Percentiles rank a stretch among this genome's conserved stretches.
These are phyloP conservation scores for Sebastes diaconus DNA, from an alignment of 2,797 vertebrate species.

Conservation along the genomic window DNA sequence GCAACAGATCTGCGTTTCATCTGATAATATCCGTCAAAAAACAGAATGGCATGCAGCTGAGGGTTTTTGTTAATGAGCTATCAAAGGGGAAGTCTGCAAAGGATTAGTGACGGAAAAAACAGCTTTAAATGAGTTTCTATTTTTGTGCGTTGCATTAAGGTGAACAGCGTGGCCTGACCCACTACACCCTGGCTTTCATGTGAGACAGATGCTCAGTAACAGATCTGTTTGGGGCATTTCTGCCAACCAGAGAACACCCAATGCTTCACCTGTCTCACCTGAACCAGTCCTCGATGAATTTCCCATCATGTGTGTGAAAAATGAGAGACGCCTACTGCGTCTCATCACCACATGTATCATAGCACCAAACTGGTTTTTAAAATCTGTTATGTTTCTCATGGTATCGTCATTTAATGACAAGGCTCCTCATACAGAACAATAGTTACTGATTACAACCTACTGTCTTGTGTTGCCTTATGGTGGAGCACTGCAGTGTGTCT, in stretches of 20 bases:
- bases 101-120: slow-evolving; percentile 47
- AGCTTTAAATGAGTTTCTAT: slow-evolving; percentile 66
- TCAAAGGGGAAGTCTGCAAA: slow-evolving; percentile 48
- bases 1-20: slow-evolving; percentile 7
- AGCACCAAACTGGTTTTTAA: neutral
- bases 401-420: neutral
- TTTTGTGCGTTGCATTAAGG: slow-evolving; percentile 54
- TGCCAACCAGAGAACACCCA: neutral
- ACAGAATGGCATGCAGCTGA: slow-evolving; percentile 3
- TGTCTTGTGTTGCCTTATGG: neutral
- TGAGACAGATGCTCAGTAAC: slow-evolving; percentile 40
- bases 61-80: slow-evolving; percentile 47
- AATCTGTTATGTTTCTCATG: neutral
- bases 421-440: neutral
- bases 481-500: slow-evolving; percentile 23
- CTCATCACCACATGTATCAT: neutral
- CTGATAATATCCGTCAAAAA: slow-evolving; percentile 8
- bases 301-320: neutral
- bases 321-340: neutral
- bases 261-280: slow-evolving; percentile 19
- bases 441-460: neutral
- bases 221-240: slow-evolving; percentile 18
- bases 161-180: slow-evolving; percentile 36
- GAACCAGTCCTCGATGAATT: neutral
- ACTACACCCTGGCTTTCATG: slow-evolving; percentile 22